Base-by-base conservation (phyloP, 2,888 invertebrate species). In the Operophtera brumata region DNA sequence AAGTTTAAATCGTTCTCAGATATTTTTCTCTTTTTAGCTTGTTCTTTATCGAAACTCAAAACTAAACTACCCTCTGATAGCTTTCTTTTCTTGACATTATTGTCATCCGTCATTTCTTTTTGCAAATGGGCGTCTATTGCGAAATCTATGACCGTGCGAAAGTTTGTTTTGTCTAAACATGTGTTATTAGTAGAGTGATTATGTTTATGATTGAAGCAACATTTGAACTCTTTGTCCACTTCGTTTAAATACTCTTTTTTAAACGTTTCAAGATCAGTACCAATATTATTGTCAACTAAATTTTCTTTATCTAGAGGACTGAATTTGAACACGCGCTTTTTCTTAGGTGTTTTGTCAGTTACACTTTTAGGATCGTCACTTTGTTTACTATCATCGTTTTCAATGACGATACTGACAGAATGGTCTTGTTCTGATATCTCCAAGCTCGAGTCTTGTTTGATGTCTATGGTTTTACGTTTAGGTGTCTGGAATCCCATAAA, bases 241-340 rank as follows among this genome's bases (percentile, higher is more conserved):
- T 87, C 88, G 0, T 67, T 77, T 0, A 88, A 49, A 47, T 87
- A 86, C 0, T 73, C 76, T 41, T 76, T 77, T 58, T 88, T 84
- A 26, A 88, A 88, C 1, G 67, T 78, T 10, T 87, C 87, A 0
- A 86, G 25, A 34, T 85, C 84, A 0, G 87, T 77, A 44, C 77
- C 74, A 0, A 79, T 39, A 6, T 75, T 70, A 0, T 66, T 64
- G 0, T 63, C 59, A 0, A 75, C 60, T 0, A 77, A 39, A 0
- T 57, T 63, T 0, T 80, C 78, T 47, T 81, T 78, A 6, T 80
- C 70, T 1, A 62, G 45, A 0, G 78, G 69, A 30, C 76, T 82
- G 20, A 82, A 80, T 63, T 86, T 83, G 0, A 82, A 70, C 0
- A 72, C 51, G 13, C 69, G 78, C 12, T 72, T 75, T 7, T 71